These are phyloP conservation scores for Macrotus californicus DNA, from an alignment of 2,113 vertebrate genomes.

Conservation along the genomic window DNA sequence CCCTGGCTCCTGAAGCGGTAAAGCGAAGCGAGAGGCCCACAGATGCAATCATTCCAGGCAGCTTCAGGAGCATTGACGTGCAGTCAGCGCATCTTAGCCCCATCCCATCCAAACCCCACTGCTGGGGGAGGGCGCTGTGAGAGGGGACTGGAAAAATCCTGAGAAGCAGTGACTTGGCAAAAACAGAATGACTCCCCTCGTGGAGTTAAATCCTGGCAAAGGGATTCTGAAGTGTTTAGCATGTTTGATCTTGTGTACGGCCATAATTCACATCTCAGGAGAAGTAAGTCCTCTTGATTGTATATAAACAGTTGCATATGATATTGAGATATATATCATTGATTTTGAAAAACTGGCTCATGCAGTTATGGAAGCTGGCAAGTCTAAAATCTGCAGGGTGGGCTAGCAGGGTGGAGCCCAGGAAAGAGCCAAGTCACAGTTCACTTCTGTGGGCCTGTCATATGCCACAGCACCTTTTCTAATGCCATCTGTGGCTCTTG, in stretches of 20 bases:
- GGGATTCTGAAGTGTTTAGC: background rate
- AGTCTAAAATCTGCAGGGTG: background rate
- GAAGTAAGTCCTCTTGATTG: background rate
- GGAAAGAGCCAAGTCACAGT: background rate
- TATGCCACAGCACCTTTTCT: background rate
- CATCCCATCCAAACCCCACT: background rate
- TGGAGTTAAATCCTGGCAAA: background rate
- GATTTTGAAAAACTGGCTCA: background rate
- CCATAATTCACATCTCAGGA: background rate
- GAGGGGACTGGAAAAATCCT: background rate
- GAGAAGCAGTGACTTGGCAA: background rate
- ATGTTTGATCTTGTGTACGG: background rate
- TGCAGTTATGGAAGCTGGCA: background rate
- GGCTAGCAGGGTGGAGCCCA: background rate
- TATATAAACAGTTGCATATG: background rate
- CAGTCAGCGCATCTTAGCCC: background rate
- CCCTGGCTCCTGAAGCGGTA: background rate
- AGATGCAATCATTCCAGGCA: background rate
- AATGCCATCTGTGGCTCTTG: background rate
- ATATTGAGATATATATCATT: no score
- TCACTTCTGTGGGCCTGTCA: background rate
- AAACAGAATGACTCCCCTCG: background rate
- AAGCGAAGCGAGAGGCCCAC: background rate
- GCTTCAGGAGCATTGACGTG: background rate
- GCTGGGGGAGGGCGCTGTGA: rapidly evolving